Evolutionary conservation across 2,888 invertebrate genomes (phyloP).

Genomic region (Pantelozetes paolii): DNA sequence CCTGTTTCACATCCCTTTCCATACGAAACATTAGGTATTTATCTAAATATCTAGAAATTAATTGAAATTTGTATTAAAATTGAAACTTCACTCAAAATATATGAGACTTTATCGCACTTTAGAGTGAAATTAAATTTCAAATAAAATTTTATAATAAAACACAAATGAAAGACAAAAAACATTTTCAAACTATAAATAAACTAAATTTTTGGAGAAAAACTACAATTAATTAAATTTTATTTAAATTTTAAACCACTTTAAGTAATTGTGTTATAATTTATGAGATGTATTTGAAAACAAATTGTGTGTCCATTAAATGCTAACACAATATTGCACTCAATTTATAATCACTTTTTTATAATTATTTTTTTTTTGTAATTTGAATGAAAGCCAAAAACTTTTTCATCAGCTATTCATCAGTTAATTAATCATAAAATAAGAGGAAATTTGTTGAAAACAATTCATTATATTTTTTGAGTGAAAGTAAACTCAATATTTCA

Average conservation of each 20-base stretch:
- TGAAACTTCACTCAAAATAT: no score
- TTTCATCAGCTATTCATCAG: not conserved
- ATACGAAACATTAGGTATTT: no score
- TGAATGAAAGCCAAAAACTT: not conserved
- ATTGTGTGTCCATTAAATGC: not conserved
- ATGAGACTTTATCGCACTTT: no score
- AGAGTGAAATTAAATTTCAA: no score
- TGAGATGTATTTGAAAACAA: not conserved
- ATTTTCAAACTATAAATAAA: no score
- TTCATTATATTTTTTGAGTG: not conserved
- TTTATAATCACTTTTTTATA: not conserved
- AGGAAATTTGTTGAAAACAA: not conserved
- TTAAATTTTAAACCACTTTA: not conserved
- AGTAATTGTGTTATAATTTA: conserved; percentile 4
- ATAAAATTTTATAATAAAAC: no score
- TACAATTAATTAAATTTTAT: not conserved
- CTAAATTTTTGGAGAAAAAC: no score
- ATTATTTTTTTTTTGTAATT: not conserved
- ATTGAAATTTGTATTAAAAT: no score
- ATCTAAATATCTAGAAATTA: no score
- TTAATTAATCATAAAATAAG: not conserved
- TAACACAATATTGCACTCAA: not conserved
- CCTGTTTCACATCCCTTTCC: no score
- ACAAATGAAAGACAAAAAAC: no score
- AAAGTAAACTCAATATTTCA: not conserved